These are phyloP conservation scores for Papilio aristodemus DNA, from an alignment of 1,140 invertebrate genomes.

Conservation along the genomic window DNA sequence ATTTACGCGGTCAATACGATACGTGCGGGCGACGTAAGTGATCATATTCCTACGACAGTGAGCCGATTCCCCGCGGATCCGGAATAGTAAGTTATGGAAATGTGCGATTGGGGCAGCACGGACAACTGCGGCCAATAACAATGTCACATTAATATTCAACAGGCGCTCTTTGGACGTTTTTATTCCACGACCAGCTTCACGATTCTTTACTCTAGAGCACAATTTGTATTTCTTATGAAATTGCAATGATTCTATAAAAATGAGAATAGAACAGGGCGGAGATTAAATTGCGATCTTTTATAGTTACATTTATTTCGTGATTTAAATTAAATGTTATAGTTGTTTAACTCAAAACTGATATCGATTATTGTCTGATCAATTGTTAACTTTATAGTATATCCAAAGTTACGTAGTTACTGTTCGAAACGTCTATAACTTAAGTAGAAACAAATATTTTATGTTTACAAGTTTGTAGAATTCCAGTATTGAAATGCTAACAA, in stretches of 20 bases:
- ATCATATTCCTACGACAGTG: slow-evolving; percentile 69
- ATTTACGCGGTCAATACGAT: slow-evolving; percentile 62
- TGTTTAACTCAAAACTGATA: background rate
- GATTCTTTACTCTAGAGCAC: slow-evolving; percentile 59
- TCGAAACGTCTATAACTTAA: background rate
- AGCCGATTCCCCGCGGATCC: slow-evolving; percentile 74
- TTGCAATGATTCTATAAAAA: slow-evolving; percentile 16
- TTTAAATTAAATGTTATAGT: background rate
- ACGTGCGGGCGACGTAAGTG: slow-evolving; percentile 58
- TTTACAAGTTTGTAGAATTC: slow-evolving; percentile 63
- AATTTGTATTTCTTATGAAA: slow-evolving; percentile 30
- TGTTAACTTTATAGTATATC: background rate
- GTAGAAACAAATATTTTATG: slow-evolving; percentile 46
- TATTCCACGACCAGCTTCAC: slow-evolving; percentile 64
- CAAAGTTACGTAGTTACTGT: background rate
- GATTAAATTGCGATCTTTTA: slow-evolving; percentile 16
- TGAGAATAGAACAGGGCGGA: slow-evolving; percentile 1
- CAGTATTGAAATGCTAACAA: slow-evolving; percentile 70
- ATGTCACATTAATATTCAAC: slow-evolving; percentile 80
- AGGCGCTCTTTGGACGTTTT: slow-evolving; percentile 70
- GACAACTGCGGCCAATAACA: slow-evolving; percentile 78
- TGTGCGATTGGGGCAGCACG: slow-evolving; percentile 77
- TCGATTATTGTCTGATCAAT: background rate
- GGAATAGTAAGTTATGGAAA: slow-evolving; percentile 80
- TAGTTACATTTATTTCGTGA: background rate